These are phyloP conservation scores for Heliconius hewitsoni DNA, from an alignment of 1,140 invertebrate genomes.

Conservation along the genomic window DNA sequence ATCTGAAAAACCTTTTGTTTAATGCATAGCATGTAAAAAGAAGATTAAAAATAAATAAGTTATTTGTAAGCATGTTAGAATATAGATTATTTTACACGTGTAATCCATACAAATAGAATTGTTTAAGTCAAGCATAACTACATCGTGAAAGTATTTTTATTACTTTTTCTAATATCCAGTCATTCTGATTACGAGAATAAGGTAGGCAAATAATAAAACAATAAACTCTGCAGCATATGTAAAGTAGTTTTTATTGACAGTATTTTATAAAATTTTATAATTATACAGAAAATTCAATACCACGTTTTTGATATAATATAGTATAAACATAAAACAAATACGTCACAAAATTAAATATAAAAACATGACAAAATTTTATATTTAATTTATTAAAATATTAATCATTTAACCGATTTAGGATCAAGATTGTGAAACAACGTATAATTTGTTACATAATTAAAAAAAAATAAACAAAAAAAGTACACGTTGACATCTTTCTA, in stretches of 20 bases:
- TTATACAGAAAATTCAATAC: no score
- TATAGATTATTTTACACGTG: background rate
- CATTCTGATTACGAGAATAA: background rate
- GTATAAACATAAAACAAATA: no score
- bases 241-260: background rate
- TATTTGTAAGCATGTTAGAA: conserved; percentile 19
- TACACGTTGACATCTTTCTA: background rate
- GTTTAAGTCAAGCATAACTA: background rate
- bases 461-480: background rate
- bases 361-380: no score
- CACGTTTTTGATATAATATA: no score
- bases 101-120: background rate
- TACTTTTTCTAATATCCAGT: background rate
- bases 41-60: conserved; percentile 22
- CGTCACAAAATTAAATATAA: no score
- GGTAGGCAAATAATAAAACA: background rate
- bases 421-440: no score
- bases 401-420: no score
- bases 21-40: conserved; percentile 4
- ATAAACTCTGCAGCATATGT: background rate
- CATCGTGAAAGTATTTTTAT: conserved; percentile 24
- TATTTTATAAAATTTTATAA: background rate
- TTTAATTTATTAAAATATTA: no score
- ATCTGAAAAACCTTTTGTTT: background rate
- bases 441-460: no score